These are phyloP conservation scores for Poeciliopsis occidentalis DNA, from an alignment of 2,113 vertebrate species.

Conservation along the genomic window DNA sequence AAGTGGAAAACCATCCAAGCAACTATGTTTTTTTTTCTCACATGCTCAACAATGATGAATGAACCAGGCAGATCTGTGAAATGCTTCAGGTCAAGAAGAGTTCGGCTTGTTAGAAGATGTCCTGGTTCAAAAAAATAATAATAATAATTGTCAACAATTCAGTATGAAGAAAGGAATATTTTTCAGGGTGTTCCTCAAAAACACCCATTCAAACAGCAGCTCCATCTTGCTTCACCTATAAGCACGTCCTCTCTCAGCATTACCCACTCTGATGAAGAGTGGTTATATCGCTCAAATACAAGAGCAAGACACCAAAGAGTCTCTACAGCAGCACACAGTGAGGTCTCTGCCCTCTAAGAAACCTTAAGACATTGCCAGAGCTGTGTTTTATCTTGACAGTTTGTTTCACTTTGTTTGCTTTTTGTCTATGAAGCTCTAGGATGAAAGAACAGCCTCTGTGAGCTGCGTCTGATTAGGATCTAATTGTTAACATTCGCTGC, in stretches of 20 bases:
- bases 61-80: conserved; percentile 41
- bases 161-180: conserved; percentile 1
- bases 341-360: conserved; percentile 74
- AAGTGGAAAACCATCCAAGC: conserved; percentile 74
- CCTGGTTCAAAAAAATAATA: not conserved
- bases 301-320: conserved; percentile 75
- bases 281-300: conserved; percentile 69
- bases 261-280: conserved; percentile 55
- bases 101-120: conserved; percentile 54
- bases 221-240: conserved; percentile 7
- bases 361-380: conserved; percentile 73
- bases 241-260: conserved; percentile 35
- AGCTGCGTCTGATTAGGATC: conserved; percentile 92
- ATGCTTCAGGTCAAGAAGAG: conserved; percentile 56
- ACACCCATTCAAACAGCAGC: not conserved
- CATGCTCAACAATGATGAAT: conserved; percentile 63
- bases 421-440: conserved; percentile 87
- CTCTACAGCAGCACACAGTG: conserved; percentile 51
- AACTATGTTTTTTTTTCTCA: conserved; percentile 45
- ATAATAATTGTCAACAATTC: conserved; percentile 8
- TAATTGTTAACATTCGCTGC: conserved; percentile 87
- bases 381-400: conserved; percentile 81
- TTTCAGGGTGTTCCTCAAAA: conserved; percentile 17
- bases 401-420: conserved; percentile 86
- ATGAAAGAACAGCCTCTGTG: conserved; percentile 88